These are phyloP conservation scores for Manis crassicaudata DNA, from an alignment of 2,797 vertebrate species.

Conservation along the genomic window DNA sequence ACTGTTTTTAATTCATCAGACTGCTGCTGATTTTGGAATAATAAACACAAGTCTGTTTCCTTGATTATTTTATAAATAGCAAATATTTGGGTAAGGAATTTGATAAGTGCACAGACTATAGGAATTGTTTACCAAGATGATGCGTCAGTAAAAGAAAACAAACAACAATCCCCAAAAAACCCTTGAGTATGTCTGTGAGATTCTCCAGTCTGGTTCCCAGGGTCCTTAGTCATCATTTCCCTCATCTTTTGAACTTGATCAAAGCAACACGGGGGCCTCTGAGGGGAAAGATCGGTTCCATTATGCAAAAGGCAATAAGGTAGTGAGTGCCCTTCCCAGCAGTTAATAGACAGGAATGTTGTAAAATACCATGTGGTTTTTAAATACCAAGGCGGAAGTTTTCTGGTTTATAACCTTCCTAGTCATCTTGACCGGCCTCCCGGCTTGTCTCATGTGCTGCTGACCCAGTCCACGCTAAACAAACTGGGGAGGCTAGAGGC, in stretches of 20 bases:
- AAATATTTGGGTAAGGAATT: constrained; percentile 85
- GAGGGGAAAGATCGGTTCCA: constrained; percentile 75
- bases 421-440: constrained; percentile 80
- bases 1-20: constrained; percentile 86
- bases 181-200: constrained; percentile 70
- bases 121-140: constrained; percentile 74
- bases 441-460: constrained; percentile 65
- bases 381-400: constrained; percentile 75
- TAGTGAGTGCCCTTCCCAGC: constrained; percentile 67
- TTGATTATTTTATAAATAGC: constrained; percentile 86
- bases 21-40: constrained; percentile 85
- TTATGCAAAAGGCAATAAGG: constrained; percentile 78
- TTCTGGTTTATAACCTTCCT: constrained; percentile 79
- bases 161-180: constrained; percentile 6
- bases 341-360: constrained; percentile 71
- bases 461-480: constrained; percentile 79
- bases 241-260: constrained; percentile 80
- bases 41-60: constrained; percentile 88
- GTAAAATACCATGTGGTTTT: constrained; percentile 80
- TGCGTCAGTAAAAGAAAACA: constrained; percentile 71
- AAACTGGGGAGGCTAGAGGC: constrained; percentile 57
- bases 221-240: constrained; percentile 82
- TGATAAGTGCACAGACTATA: constrained; percentile 74
- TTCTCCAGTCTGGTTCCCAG: constrained; percentile 76
- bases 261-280: constrained; percentile 76